These are phyloP conservation scores for Sapayoa aenigma DNA, from an alignment of 2,113 vertebrate genomes.

Conservation along the genomic window DNA sequence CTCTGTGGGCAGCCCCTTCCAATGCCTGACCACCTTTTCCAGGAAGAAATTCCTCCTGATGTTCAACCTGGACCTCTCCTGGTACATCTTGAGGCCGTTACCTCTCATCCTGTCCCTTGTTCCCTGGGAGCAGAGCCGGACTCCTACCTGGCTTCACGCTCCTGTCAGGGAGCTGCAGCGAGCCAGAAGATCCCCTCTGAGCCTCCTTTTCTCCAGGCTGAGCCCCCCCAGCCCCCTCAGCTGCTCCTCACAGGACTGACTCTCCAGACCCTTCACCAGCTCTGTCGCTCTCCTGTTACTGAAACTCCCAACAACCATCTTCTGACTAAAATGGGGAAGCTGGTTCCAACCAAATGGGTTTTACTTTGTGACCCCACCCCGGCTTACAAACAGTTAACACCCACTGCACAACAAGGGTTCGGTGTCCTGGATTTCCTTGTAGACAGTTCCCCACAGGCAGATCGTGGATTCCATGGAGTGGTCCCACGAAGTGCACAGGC, in stretches of 20 bases:
- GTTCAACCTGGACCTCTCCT: background rate
- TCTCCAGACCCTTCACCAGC: background rate
- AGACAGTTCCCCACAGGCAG: background rate
- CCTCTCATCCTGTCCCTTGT: background rate
- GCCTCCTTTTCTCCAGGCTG: background rate
- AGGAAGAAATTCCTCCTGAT: background rate
- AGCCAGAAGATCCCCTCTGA: background rate
- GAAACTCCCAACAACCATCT: background rate
- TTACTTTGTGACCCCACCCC: background rate
- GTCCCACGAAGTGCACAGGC: fast-evolving
- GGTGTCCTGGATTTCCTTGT: background rate
- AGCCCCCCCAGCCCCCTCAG: background rate
- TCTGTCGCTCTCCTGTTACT: background rate
- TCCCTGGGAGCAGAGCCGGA: background rate
- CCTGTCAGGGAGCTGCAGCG: background rate
- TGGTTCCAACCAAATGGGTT: background rate
- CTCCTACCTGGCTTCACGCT: background rate
- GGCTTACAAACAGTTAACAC: background rate
- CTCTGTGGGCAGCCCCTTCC: background rate
- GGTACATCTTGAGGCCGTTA: background rate
- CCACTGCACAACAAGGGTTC: background rate
- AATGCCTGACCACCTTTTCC: background rate
- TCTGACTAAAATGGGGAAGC: background rate
- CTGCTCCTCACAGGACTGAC: background rate
- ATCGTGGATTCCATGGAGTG: background rate